A percentile compares a stretch with the other conserved stretches of the same genome.
Evolutionary conservation across 1,140 invertebrate species (phyloP).

Genomic region (Eufriesea mexicana): DNA sequence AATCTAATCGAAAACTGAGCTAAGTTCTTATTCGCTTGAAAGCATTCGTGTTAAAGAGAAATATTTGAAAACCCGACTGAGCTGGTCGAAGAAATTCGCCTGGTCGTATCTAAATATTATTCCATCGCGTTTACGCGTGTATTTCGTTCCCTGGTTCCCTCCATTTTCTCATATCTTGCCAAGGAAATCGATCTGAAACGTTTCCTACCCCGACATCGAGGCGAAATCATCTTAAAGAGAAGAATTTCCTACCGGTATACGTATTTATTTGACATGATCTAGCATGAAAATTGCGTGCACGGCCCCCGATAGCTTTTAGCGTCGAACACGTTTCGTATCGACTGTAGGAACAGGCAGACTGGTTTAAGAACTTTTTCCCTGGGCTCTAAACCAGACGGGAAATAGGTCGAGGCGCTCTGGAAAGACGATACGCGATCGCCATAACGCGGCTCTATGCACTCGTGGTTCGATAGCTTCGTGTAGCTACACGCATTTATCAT

Average conservation of each 20-base stretch:
- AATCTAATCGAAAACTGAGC: background rate
- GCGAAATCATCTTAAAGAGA: no score
- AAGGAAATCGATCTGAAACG: no score
- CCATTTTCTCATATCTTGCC: background rate
- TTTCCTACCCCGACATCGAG: no score
- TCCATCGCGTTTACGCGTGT: background rate
- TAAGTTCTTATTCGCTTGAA: no score
- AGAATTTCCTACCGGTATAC: no score
- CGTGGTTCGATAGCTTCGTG: conserved; percentile 26
- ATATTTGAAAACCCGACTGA: no score
- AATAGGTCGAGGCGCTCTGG: conserved; percentile 37
- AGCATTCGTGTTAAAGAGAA: no score
- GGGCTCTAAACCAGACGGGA: background rate
- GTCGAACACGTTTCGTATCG: background rate
- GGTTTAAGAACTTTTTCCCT: background rate
- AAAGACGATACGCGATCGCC: conserved; percentile 25
- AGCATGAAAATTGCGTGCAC: background rate
- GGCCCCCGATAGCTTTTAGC: background rate
- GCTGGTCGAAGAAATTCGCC: background rate
- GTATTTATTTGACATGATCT: background rate
- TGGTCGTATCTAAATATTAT: conserved; percentile 9
- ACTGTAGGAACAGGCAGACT: background rate
- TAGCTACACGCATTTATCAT: conserved; percentile 57
- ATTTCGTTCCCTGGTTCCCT: background rate
- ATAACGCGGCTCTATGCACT: background rate